A percentile compares a stretch with the other conserved stretches of the same genome.
These are phyloP conservation scores for Mactra quadrangularis DNA, from an alignment of 1,140 invertebrate species.

Conservation along the genomic window DNA sequence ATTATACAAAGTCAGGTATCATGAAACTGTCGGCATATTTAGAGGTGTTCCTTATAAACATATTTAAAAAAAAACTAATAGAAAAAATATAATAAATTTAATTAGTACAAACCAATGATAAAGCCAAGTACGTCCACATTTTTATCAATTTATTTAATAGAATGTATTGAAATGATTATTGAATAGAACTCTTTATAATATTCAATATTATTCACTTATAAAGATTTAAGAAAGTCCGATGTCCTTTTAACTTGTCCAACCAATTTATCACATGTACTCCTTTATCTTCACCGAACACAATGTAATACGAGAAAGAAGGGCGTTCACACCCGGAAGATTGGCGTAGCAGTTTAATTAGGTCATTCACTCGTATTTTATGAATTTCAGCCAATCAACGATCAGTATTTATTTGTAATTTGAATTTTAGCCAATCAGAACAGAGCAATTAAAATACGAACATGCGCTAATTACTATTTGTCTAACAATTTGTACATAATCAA, in stretches of 20 bases:
- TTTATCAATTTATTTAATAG: too few species aligned
- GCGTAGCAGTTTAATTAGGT: background rate
- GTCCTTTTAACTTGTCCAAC: background rate
- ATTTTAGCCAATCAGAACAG: slow-evolving; percentile 1
- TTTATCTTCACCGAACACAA: background rate
- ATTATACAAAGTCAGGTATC: too few species aligned
- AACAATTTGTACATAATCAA: slow-evolving; percentile 12
- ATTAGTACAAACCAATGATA: too few species aligned
- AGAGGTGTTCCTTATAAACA: too few species aligned
- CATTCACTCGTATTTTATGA: background rate
- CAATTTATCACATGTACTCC: background rate
- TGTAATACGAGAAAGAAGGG: background rate
- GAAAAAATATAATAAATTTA: too few species aligned
- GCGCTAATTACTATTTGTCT: slow-evolving; percentile 31
- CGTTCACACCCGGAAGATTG: background rate
- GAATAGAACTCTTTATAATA: too few species aligned
- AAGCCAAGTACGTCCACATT: too few species aligned
- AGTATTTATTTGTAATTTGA: background rate
- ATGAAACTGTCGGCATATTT: too few species aligned
- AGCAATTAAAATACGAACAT: background rate
- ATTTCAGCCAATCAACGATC: background rate
- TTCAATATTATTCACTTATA: too few species aligned
- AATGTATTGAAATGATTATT: too few species aligned
- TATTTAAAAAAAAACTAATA: too few species aligned
- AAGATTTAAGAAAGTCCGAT: too few species aligned